phyloP scores from a whole-genome alignment of 2,797 vertebrate genomes.

The Urophycis tenuis region DNA sequence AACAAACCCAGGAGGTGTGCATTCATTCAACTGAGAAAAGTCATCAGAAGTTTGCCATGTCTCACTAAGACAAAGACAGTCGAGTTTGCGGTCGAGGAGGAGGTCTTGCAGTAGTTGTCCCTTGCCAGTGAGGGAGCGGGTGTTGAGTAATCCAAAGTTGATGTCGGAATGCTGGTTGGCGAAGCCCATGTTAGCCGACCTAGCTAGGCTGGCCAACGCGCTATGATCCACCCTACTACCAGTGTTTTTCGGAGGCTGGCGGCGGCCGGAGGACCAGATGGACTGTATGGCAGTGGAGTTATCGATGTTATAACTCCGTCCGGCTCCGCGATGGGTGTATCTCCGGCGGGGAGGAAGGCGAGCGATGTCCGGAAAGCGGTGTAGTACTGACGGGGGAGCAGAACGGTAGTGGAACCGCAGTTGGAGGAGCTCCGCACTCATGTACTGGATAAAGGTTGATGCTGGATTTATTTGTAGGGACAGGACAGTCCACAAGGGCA shows the following conservation, averaged over 20 bases:
- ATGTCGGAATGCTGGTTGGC: too few species aligned
- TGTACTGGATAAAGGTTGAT: too few species aligned
- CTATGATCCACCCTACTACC: neutral
- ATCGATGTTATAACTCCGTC: neutral
- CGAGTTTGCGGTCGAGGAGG: neutral
- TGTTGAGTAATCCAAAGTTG: too few species aligned
- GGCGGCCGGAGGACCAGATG: neutral
- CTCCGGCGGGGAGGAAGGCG: too few species aligned
- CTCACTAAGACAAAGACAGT: neutral
- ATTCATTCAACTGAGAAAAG: conserved; percentile 12
- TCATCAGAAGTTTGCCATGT: neutral
- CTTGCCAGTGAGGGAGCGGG: too few species aligned
- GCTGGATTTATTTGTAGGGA: too few species aligned
- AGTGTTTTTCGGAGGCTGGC: neutral
- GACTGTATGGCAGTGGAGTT: neutral
- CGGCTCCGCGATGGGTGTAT: neutral
- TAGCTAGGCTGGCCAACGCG: neutral
- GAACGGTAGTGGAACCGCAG: neutral
- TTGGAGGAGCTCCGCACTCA: neutral
- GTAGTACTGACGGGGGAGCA: neutral
- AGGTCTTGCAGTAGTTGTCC: neutral
- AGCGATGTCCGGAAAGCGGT: neutral
- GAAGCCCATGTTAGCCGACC: neutral
- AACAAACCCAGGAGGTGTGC: conserved; percentile 9
- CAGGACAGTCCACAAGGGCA: too few species aligned